Evolutionary conservation across 2,797 vertebrate genomes (phyloP).

Genomic region (Xenopus petersii): DNA sequence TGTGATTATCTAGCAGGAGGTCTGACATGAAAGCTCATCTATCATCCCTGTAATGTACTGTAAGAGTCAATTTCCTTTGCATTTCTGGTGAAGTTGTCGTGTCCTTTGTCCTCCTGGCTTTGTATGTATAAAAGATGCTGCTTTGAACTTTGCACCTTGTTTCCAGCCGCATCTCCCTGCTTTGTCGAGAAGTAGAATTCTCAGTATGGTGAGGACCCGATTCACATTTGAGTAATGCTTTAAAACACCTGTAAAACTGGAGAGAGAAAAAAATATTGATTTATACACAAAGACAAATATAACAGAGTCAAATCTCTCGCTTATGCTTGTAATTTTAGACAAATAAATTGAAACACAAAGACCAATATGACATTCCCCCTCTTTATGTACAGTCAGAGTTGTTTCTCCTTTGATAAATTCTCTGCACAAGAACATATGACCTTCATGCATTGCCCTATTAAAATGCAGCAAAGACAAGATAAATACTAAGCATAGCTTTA

Average conservation of each 20-base stretch:
- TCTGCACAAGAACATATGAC: too few relatives aligned
- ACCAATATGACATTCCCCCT: too few relatives aligned
- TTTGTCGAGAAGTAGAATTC: constrained; percentile 14
- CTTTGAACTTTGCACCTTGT: constrained; percentile 4
- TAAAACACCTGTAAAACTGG: constrained; percentile 65
- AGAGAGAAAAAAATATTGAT: not conserved
- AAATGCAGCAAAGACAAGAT: too few relatives aligned
- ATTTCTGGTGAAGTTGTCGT: not conserved
- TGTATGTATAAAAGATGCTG: not conserved
- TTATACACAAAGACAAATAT: too few relatives aligned
- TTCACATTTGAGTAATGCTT: constrained; percentile 63
- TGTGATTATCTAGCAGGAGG: not conserved
- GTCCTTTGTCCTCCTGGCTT: not conserved
- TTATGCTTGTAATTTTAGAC: too few relatives aligned
- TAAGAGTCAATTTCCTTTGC: constrained; percentile 17
- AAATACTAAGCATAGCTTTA: too few relatives aligned
- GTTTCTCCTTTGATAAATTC: too few relatives aligned
- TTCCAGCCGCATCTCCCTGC: constrained; percentile 1
- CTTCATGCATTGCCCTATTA: too few relatives aligned
- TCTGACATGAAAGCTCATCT: constrained; percentile 1
- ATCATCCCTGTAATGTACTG: constrained; percentile 19
- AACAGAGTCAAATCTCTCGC: too few relatives aligned
- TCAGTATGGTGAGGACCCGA: constrained; percentile 48
- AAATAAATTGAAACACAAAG: too few relatives aligned
- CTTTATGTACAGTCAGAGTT: too few relatives aligned